A percentile compares a stretch with the other conserved stretches of the same genome.
phyloP scores from a whole-genome alignment of 2,797 vertebrate species.

The Girardinus metallicus region DNA sequence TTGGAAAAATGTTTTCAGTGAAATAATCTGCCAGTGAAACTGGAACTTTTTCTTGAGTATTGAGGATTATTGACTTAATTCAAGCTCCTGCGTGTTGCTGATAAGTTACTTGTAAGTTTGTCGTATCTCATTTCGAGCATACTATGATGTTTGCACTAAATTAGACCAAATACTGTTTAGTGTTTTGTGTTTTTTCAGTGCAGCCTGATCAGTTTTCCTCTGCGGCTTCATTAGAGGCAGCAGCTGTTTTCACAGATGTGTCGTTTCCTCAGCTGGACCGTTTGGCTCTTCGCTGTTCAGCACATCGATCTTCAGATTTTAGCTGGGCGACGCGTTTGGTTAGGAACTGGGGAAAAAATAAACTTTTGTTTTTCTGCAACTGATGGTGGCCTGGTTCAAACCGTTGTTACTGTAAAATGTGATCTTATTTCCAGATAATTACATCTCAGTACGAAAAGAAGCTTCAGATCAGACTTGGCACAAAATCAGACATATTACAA shows the following conservation, averaged over 20 bases:
- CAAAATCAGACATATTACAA: background rate
- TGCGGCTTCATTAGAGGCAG: constrained; percentile 39
- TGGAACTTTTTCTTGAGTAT: too few relatives aligned
- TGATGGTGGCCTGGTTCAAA: background rate
- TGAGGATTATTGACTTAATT: too few relatives aligned
- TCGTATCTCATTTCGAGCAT: too few relatives aligned
- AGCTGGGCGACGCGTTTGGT: too few relatives aligned
- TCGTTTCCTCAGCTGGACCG: constrained; percentile 44
- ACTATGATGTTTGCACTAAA: too few relatives aligned
- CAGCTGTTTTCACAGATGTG: constrained; percentile 72
- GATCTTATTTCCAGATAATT: background rate
- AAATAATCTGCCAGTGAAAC: too few relatives aligned
- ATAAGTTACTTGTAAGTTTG: too few relatives aligned
- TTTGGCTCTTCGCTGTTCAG: constrained; percentile 42
- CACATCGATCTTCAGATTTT: background rate
- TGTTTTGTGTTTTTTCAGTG: background rate
- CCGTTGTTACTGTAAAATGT: background rate
- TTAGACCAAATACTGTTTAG: too few relatives aligned
- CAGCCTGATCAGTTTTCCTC: constrained; percentile 24
- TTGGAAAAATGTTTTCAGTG: too few relatives aligned
- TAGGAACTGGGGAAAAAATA: background rate
- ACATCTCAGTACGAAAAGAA: background rate
- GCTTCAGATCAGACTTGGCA: background rate
- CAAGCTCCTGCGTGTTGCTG: too few relatives aligned
- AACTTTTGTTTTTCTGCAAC: background rate